Conservation (phyloP, 2,888 invertebrate genomes). For the Morpho helenor region DNA sequence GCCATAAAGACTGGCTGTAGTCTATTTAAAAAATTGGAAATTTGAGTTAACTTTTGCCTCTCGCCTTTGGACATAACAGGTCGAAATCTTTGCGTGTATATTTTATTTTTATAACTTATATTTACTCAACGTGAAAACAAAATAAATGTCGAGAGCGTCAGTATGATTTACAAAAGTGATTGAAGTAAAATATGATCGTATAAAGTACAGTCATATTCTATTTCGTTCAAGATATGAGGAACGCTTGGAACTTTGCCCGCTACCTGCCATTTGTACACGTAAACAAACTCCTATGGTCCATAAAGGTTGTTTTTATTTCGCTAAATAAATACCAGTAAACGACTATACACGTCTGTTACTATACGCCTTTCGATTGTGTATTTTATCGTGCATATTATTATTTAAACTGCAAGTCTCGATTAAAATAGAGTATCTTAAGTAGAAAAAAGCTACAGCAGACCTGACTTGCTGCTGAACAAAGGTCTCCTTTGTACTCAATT, state of each 20-base stretch:
- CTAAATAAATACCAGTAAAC: slow-evolving; percentile 2
- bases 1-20: no score
- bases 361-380: no score
- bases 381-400: no score
- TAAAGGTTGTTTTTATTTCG: slow-evolving; percentile 12
- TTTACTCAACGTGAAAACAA: neutral
- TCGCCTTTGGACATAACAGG: no score
- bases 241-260: slow-evolving; percentile 9
- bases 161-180: neutral
- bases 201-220: slow-evolving; percentile 11
- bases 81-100: neutral
- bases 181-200: slow-evolving; percentile 3
- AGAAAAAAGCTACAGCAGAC: no score
- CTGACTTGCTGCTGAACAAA: no score
- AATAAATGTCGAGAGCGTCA: slow-evolving; percentile 13
- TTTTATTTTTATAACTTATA: neutral
- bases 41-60: no score
- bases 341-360: no score
- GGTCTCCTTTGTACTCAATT: no score
- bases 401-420: no score
- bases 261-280: neutral
- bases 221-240: slow-evolving; percentile 12
- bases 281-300: slow-evolving; percentile 11
- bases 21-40: no score
- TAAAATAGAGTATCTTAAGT: no score